These are phyloP conservation scores for Lasius fuliginosus DNA, from an alignment of 2,888 invertebrate genomes.

Conservation along the genomic window DNA sequence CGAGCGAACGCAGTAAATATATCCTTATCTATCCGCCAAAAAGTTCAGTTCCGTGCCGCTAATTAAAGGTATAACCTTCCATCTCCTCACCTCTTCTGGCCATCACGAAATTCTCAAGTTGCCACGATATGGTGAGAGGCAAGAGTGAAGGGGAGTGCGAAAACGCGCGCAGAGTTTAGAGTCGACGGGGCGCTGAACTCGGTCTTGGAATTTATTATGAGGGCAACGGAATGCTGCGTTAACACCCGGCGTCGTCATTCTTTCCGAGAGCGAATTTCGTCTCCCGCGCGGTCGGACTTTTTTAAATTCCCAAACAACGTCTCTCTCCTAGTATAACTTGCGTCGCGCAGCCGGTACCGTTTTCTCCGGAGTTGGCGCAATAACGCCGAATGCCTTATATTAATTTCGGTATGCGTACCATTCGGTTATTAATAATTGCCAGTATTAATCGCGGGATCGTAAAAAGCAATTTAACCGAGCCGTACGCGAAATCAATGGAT, in stretches of 20 bases:
- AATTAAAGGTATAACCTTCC: slow-evolving; percentile 82
- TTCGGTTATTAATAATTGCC: slow-evolving; percentile 63
- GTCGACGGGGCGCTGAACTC: slow-evolving; percentile 64
- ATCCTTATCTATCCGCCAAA: slow-evolving; percentile 83
- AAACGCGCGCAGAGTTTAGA: slow-evolving; percentile 6
- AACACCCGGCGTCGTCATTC: slow-evolving; percentile 57
- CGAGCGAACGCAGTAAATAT: slow-evolving; percentile 79
- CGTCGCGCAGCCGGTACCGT: slow-evolving; percentile 37
- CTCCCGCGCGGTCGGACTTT: slow-evolving; percentile 17
- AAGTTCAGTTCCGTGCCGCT: slow-evolving; percentile 80
- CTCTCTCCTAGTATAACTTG: slow-evolving; percentile 27
- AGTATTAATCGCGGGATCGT: slow-evolving; percentile 68
- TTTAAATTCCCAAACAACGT: slow-evolving; percentile 38
- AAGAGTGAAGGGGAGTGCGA: slow-evolving; percentile 2
- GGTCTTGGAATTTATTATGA: slow-evolving; percentile 73
- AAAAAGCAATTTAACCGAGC: slow-evolving; percentile 61
- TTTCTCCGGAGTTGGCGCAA: slow-evolving; percentile 4
- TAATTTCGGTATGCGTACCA: slow-evolving; percentile 69
- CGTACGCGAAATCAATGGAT: slow-evolving; percentile 65
- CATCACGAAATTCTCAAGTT: slow-evolving; percentile 58
- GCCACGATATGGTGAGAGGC: slow-evolving; percentile 57
- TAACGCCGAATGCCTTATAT: slow-evolving; percentile 61
- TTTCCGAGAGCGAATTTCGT: slow-evolving; percentile 31
- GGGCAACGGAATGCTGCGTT: slow-evolving; percentile 63
- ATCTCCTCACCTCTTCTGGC: slow-evolving; percentile 57